Evolutionary conservation across 1,140 invertebrate species (phyloP), one percentile per base, ranked within the genome.

Genomic region (Drosophila fuyamai): DNA sequence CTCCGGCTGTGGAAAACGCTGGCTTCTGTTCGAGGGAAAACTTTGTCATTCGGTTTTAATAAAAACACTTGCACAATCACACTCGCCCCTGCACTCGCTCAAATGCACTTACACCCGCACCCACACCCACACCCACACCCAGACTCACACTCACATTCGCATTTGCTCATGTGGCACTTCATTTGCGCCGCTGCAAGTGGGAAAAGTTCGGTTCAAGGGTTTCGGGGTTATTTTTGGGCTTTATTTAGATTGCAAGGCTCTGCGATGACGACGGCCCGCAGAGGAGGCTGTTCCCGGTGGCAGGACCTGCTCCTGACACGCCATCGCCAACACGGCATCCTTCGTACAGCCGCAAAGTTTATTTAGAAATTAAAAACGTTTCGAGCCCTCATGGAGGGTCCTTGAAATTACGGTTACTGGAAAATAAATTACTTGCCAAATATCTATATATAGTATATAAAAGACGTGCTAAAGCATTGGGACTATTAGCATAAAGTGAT

Each of bases 31-130:
- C 48, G 65, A 76, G 82, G 83, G 58, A 86, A 86, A 86, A 86
- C 70, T 86, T 86, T 86, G 82, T 86, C 82, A 86, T 86, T 86
- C 81, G 83, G 82, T 86, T 86, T 86, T 86, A 86, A 88, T 88
- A 86, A 86, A 86, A 86, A 86, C 82, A 86, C 82, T 86, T 88
- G 56, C 83, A 86, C 81, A 80, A 63, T 59, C 81, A 75, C 59
- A 82, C 55, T 59, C 71, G 75, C 66, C 27, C 48, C 55, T 10
- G 27, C 67, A 59, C 38, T 63, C 46, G 55, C 55, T 23, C 79
- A 58, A 47, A 81, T 59, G 70, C 61, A 68, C 76, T 79, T 77
- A 57, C 53, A 79, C 76, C 54, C 55, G 63, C 58, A 48, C 32
- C 47, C 79, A 62, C 55, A 76, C 48, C 47, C 74, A 63, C 65